Base-by-base conservation (phyloP, 1,140 invertebrate species). In the Hetaerina americana region DNA sequence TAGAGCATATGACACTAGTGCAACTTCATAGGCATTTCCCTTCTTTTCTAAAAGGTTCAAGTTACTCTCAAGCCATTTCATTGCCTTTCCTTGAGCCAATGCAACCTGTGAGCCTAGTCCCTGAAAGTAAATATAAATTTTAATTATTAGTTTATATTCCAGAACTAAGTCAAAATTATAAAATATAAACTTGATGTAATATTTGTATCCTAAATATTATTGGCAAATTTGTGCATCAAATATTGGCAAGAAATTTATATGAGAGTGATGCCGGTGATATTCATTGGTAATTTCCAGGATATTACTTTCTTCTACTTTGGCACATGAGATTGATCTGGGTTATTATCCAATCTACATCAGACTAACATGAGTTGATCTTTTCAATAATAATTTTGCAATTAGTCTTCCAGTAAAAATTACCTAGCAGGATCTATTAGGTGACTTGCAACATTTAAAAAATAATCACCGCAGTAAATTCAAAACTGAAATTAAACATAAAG, bases 1-100 rank as follows among this genome's bases (percentile, higher is more conserved):
- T 5, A 97, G 83, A 0, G 94, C 93, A 80, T 96, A 95, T 0
- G 95, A 88, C 0, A 93, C 92, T 68, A 97, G 89, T 0, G 94
- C 91, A 24, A 94, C 84, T 77, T 96, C 91, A 77, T 92, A 95
- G 0, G 94, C 89, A 72, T 89, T 85, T 2, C 90, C 90, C 49
- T 84, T 84, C 18, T 87, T 81, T 70, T 88, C 84, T 12, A 96
- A 78, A 69, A 92, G 81, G 72, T 90, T 87, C 77, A 96, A 84
- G 79, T 95, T 93, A 22, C 88, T 83, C 78, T 95, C 94, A n/a
- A 97, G 83, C 86, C 92, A 97, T 1, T 84, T 81, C 18, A 92
- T 82, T 0, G 90, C 93, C 68, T 85, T 84, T 66, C 86, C 85
- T 69, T 90, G 85, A 0, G 90, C 89, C 67, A 88, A 83, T 0